phyloP scores from a whole-genome alignment of 92 coral and sea anemone species.

The Epizoanthus fatuus region DNA sequence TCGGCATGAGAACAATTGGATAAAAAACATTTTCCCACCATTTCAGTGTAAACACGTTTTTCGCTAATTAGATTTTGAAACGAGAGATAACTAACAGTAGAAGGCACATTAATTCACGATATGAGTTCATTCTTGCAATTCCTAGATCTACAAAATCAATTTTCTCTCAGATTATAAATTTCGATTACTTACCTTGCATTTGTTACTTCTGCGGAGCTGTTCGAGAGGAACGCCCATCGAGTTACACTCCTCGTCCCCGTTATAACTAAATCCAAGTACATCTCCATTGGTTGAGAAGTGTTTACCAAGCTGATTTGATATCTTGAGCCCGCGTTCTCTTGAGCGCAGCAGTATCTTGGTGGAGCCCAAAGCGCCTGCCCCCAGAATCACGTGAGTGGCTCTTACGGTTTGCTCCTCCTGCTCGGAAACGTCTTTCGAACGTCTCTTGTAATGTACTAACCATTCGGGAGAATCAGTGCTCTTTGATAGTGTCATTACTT shows the following conservation, averaged over 20 bases:
- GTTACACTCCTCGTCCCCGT: slow-evolving; percentile 50
- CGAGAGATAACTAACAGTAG: no score
- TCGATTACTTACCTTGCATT: no score
- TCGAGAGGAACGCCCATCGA: slow-evolving; percentile 28
- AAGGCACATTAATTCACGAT: not conserved
- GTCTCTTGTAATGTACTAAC: slow-evolving; percentile 62
- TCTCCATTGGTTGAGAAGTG: slow-evolving; percentile 74
- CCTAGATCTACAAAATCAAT: no score
- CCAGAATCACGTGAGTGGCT: slow-evolving; percentile 62
- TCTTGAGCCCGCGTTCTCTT: slow-evolving; percentile 56
- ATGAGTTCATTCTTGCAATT: not conserved
- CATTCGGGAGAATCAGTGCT: slow-evolving; percentile 50
- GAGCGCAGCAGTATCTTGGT: slow-evolving; percentile 77
- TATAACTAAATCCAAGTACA: slow-evolving; percentile 58
- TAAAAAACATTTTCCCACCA: no score
- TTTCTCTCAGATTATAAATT: no score
- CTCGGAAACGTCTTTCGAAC: slow-evolving; percentile 28
- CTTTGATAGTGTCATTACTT: slow-evolving; percentile 46
- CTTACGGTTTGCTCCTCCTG: slow-evolving; percentile 52
- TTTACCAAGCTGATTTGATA: slow-evolving; percentile 47
- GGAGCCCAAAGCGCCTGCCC: slow-evolving; percentile 74
- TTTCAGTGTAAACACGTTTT: no score
- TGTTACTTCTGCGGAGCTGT: no score
- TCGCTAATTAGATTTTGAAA: no score
- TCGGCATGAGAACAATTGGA: no score